phyloP scores from a whole-genome alignment of 2,888 invertebrate species.

The Chaitophorus viminalis region DNA sequence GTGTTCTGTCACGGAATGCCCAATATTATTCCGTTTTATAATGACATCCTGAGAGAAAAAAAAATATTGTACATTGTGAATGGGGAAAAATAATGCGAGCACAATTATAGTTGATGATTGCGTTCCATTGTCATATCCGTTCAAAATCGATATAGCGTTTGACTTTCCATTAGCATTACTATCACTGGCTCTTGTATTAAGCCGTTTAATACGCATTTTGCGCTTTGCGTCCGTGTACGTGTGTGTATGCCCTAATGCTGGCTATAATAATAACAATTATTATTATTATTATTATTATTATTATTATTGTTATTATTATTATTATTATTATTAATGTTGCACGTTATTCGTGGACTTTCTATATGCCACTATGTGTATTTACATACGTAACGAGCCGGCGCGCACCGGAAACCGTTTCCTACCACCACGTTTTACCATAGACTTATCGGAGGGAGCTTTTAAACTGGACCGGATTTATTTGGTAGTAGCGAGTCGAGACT shows the following conservation, averaged over 20 bases:
- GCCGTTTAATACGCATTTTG: constrained; percentile 5
- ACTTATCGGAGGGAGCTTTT: constrained; percentile 3
- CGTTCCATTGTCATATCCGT: constrained; percentile 37
- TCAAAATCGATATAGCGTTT: constrained; percentile 42
- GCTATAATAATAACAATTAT: not conserved
- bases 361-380: constrained; percentile 8
- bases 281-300: constrained; percentile 10
- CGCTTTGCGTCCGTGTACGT: no score
- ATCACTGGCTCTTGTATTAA: not conserved
- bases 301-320: not conserved
- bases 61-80: not conserved
- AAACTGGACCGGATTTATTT: constrained; percentile 50
- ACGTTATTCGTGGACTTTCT: not conserved
- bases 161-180: constrained; percentile 38
- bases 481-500: not conserved
- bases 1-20: not conserved
- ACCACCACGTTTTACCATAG: not conserved
- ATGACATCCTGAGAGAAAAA: constrained; percentile 14
- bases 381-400: constrained; percentile 24
- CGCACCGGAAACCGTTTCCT: not conserved
- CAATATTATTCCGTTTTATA: constrained; percentile 28
- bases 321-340: constrained; percentile 23
- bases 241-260: no score
- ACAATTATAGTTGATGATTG: constrained; percentile 50
- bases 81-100: constrained; percentile 23